Base-by-base conservation (phyloP, 2,797 vertebrate species). In the Micromesistius poutassou region DNA sequence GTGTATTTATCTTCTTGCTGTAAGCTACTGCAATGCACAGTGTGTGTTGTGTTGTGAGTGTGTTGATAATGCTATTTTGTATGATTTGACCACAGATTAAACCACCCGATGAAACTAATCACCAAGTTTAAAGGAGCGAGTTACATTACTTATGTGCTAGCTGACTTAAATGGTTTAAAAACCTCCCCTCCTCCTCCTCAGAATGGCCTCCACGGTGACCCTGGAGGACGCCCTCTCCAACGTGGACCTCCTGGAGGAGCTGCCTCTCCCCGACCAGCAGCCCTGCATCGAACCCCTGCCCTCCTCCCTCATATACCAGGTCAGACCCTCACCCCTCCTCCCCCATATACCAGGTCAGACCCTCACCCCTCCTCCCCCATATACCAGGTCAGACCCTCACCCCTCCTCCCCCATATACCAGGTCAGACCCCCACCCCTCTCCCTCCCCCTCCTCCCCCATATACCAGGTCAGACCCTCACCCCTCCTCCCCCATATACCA, bases 201-300 rank as follows among this genome's bases (percentile, higher is more conserved):
- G 84, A 92, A 99, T 99, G 98, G 90, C 97, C 1, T 96, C 98
- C 72, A 94, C 97, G 4, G 98, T 99, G 87, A 99, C 97, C 0
- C 91, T 99, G 80, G 98, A 99, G 85, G 98, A 99, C 85, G 98
- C 97, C 77, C 94, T 99, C 79, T 99, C 98, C 93, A 99, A 99
- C 0, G 98, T 99, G 95, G 98, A 99, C 92, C 91, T 99, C 79
- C 91, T 99, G 94, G 98, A 99, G 90, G 98, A 99, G 93, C 95
- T 99, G 86, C 98, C 98, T 0, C 95, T 99, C 42, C 98, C 98
- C 0, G 98, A 99, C 93, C 98, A 99, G 95, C 98, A 99, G 94
- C 98, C 98, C 76, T 99, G 98, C 93, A 99, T 99, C 72, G 98
- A 99, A 80, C 98, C 98, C 0, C 96, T 98, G 2, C 98, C 98